A percentile compares a stretch with the other conserved stretches of the same genome.
phyloP scores from a whole-genome alignment of 2,888 invertebrate species.

The Acronicta alni region DNA sequence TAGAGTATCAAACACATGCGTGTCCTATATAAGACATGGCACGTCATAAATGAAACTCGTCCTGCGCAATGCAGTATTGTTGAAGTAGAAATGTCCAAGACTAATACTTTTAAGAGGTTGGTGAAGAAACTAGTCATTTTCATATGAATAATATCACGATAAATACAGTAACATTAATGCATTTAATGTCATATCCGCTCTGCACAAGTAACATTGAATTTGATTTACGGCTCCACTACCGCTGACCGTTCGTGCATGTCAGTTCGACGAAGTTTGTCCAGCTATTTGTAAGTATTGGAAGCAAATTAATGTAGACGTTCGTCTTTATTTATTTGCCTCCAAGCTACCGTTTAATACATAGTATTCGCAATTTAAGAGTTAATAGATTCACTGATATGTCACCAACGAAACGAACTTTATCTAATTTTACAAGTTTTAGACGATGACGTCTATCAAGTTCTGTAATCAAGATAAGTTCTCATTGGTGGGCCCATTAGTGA shows the following conservation, averaged over 20 bases:
- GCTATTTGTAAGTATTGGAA: too few species aligned
- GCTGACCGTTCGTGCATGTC: background rate
- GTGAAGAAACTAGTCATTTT: constrained; percentile 48
- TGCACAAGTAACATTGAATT: constrained; percentile 18
- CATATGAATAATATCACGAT: constrained; percentile 16
- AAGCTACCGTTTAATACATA: too few species aligned
- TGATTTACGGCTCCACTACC: constrained; percentile 3
- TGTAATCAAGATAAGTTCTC: too few species aligned
- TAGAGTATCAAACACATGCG: constrained; percentile 14
- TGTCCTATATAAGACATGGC: background rate
- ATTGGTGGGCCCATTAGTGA: too few species aligned
- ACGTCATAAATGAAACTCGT: constrained; percentile 1
- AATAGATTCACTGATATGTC: too few species aligned
- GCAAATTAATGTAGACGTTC: too few species aligned
- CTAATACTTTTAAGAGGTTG: constrained; percentile 13
- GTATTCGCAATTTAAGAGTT: too few species aligned
- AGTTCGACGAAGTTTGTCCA: too few species aligned
- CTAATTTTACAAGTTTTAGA: too few species aligned
- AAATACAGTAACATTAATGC: constrained; percentile 24
- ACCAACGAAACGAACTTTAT: too few species aligned
- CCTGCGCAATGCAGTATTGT: constrained; percentile 8
- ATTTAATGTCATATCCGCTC: constrained; percentile 32
- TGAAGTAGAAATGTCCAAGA: constrained; percentile 17
- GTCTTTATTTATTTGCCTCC: too few species aligned
- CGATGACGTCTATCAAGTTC: too few species aligned